Base-by-base conservation (phyloP, 2,113 vertebrate species). In the Larimichthys polyactis region DNA sequence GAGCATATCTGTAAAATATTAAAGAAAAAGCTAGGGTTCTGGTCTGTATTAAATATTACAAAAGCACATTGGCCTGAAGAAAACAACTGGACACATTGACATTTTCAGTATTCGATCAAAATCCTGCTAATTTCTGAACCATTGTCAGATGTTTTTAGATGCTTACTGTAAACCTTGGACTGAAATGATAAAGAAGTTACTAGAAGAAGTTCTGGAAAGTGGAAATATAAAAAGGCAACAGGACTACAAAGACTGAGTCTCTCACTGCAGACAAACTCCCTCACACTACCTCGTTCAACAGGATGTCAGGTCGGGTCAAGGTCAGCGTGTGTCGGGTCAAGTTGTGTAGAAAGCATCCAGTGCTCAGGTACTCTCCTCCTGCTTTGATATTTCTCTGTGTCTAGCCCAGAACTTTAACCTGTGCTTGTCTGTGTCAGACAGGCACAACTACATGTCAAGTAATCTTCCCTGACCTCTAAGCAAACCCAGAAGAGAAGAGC, bases 351-450 rank as follows among this genome's bases (percentile, higher is more conserved):
- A 76, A 75, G 77, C 71, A 58, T 52, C 43, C 24, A 54, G 64
- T 17, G 40, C 10, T 75, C 8, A 0, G 51, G 54, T 64, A 4
- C 63, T 36, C 22, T 49, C 10, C 52, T 49, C 60, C 69, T 51
- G 40, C 60, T 81, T 60, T 82, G 51, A 66, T 78, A 64, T 65
- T 72, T 75, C 14, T 63, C 44, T 0, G 59, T 67, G 17, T 67
- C n/a, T 27, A 27, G 3, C 27, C 16, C 62, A 57, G 32, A 75
- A 22, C 32, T 60, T 78, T 57, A 49, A 84, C 73, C 64, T 79
- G 7, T 17, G 15, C 49, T 78, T 69, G 29, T 86, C n/a, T 54
- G 64, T 77, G 73, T 85, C 82, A 73, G 54, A 27, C 68, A 76
- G 63, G 24, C 55, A 79, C 73, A 55, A 17, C 55, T 12, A 48